These are phyloP conservation scores for Morpho achilles DNA, from an alignment of 2,888 invertebrate genomes.

Conservation along the genomic window DNA sequence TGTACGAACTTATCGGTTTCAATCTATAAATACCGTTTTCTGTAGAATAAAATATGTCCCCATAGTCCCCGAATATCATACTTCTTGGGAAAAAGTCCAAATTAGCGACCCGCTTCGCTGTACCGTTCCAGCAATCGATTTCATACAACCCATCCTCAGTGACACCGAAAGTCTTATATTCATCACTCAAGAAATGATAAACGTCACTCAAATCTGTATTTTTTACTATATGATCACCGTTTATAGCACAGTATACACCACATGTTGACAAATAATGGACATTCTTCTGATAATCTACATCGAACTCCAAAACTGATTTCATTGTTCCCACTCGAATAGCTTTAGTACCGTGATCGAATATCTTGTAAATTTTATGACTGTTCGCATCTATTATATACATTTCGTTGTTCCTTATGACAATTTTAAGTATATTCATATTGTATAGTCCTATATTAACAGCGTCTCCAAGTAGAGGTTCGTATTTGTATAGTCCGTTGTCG, in stretches of 20 bases:
- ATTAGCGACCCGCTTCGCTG: conserved; percentile 48
- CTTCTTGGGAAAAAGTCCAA: conserved; percentile 53
- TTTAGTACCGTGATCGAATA: conserved; percentile 43
- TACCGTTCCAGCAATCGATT: conserved; percentile 59
- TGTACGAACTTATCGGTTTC: conserved; percentile 56
- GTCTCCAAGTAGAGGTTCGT: conserved; percentile 47
- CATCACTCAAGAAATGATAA: conserved; percentile 53
- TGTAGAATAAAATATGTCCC: conserved; percentile 59
- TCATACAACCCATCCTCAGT: conserved; percentile 50
- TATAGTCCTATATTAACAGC: conserved; percentile 57
- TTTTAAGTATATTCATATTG: conserved; percentile 61
- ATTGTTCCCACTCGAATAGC: conserved; percentile 46
- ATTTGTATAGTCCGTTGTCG: conserved; percentile 62
- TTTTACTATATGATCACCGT: conserved; percentile 48
- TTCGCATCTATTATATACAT: conserved; percentile 64
- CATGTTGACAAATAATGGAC: conserved; percentile 62
- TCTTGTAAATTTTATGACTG: conserved; percentile 61
- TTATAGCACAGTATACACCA: conserved; percentile 55
- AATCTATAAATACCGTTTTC: conserved; percentile 55
- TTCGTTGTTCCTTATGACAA: conserved; percentile 58
- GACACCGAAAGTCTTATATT: conserved; percentile 50
- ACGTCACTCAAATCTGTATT: conserved; percentile 52
- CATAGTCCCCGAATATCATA: conserved; percentile 63
- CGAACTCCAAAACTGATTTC: conserved; percentile 59
- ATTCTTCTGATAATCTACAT: conserved; percentile 55